These are phyloP conservation scores for Dryadula phaetusa DNA, from an alignment of 2,888 invertebrate species.

Conservation along the genomic window DNA sequence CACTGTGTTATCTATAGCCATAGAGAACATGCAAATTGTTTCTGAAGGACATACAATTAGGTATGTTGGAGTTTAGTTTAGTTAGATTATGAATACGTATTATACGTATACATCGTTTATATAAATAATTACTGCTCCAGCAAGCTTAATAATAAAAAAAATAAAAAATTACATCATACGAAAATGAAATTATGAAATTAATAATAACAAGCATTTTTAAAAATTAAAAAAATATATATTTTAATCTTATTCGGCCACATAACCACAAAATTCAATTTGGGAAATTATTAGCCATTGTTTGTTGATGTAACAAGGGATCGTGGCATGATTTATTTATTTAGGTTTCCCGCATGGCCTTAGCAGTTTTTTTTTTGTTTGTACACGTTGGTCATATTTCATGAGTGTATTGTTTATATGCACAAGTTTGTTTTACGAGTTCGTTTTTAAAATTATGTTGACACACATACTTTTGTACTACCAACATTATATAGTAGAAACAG, in stretches of 20 bases:
- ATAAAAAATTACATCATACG: no score
- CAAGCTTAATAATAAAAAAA: no score
- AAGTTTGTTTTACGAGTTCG: conserved; percentile 23
- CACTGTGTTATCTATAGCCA: no score
- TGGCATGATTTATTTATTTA: conserved; percentile 52
- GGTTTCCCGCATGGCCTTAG: conserved; percentile 46
- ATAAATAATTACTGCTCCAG: no score
- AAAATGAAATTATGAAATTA: no score
- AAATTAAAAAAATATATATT: conserved; percentile 7
- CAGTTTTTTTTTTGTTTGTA: conserved; percentile 39
- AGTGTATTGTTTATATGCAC: conserved; percentile 21
- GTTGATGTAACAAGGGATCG: conserved; percentile 48
- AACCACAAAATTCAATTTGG: conserved; percentile 41
- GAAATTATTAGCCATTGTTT: conserved; percentile 49
- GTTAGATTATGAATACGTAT: background rate
- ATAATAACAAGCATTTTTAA: background rate
- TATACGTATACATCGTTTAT: no score
- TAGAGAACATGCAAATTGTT: no score
- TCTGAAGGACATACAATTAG: no score
- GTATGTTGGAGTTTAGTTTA: background rate
- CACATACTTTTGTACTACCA: no score
- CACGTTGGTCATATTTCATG: conserved; percentile 34
- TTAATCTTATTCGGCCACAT: conserved; percentile 31
- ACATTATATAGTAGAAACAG: background rate
- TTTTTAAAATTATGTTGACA: conserved; percentile 12